Conservation (phyloP, 2,113 vertebrate species). For the Oncorhynchus gorbuscha region DNA sequence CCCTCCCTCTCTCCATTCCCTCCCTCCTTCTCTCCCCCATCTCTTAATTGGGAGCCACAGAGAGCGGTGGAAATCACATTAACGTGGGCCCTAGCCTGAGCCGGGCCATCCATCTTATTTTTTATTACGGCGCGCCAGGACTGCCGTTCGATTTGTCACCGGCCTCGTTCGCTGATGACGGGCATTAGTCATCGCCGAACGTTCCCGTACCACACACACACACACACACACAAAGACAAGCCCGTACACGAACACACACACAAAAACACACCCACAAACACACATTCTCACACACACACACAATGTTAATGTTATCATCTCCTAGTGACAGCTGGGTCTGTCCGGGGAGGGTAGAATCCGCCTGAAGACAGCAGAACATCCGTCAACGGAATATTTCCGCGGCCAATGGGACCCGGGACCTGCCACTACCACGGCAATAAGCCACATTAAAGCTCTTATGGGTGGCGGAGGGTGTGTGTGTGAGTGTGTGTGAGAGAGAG, state of each 20-base stretch:
- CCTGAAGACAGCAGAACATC: conserved; percentile 88
- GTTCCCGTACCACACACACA: conserved; percentile 67
- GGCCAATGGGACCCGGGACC: conserved; percentile 78
- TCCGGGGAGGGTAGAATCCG: conserved; percentile 76
- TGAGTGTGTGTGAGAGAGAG: conserved; percentile 23
- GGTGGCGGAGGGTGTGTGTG: conserved; percentile 74
- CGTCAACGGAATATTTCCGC: conserved; percentile 93
- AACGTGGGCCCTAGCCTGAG: conserved; percentile 84
- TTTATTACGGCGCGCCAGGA: conserved; percentile 99
- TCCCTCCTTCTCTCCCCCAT: conserved; percentile 48
- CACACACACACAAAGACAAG: too few species aligned
- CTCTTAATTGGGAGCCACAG: conserved; percentile 89
- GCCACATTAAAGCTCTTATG: conserved; percentile 90
- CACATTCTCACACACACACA: too few species aligned
- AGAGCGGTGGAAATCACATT: conserved; percentile 93
- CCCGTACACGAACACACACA: too few species aligned
- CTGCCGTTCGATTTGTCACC: conserved; percentile 99
- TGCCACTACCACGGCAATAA: conserved; percentile 75
- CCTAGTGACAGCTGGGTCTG: conserved; percentile 75
- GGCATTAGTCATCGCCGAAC: conserved; percentile 99
- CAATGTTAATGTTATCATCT: conserved; percentile 91
- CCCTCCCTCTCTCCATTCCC: conserved; percentile 51
- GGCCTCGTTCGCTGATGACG: conserved; percentile 99
- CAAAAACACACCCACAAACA: too few species aligned
- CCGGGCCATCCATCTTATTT: conserved; percentile 98